phyloP scores from a whole-genome alignment of 2,888 invertebrate species.

The Lamproptera curius region DNA sequence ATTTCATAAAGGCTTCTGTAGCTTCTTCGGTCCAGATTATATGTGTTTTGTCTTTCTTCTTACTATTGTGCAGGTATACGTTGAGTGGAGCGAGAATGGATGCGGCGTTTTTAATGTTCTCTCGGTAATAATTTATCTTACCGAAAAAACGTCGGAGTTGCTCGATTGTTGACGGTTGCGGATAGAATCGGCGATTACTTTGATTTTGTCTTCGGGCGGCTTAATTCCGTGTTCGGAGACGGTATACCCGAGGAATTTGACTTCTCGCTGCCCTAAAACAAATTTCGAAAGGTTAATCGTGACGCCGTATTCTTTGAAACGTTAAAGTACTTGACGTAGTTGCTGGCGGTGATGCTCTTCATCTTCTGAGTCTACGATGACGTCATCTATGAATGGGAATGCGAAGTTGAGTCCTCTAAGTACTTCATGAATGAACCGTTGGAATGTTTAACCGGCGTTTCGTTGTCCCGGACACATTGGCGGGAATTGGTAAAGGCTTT shows the following conservation, averaged over 20 bases:
- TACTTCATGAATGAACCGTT: not conserved
- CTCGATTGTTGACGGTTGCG: no score
- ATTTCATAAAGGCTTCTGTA: not conserved
- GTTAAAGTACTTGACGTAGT: not conserved
- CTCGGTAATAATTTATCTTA: not conserved
- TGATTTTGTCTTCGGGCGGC: not conserved
- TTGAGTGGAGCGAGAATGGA: not conserved
- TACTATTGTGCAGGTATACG: not conserved
- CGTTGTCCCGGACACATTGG: slow-evolving; percentile 16
- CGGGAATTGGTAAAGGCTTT: slow-evolving; percentile 22
- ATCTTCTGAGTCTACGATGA: not conserved
- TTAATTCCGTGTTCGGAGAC: not conserved
- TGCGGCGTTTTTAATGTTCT: not conserved
- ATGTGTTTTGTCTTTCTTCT: not conserved
- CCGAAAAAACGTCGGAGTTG: not conserved
- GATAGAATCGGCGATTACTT: no score
- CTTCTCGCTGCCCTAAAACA: not conserved
- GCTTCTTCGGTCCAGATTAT: not conserved
- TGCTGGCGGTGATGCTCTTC: not conserved
- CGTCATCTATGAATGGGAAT: not conserved
- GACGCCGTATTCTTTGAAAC: not conserved
- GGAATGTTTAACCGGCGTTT: slow-evolving; percentile 10
- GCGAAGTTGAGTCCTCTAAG: not conserved
- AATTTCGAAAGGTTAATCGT: not conserved
- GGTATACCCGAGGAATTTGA: not conserved